Evolutionary conservation across 2,113 vertebrate genomes (phyloP), one percentile per base, ranked within the genome.

Genomic region (Heterochromis multidens): DNA sequence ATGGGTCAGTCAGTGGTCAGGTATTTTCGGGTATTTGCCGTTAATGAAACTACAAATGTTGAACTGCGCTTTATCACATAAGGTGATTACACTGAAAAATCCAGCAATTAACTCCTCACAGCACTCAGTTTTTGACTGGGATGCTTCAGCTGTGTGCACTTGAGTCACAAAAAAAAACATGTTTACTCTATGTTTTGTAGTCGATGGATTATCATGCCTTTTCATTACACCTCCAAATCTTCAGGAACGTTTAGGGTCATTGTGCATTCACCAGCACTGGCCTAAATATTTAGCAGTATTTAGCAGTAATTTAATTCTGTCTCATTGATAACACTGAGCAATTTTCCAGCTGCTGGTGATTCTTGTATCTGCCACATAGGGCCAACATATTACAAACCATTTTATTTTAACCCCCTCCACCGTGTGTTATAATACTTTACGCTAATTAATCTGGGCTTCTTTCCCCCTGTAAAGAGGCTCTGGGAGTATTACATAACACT

Each of bases 401-500:
- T 85, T 83, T 0, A 78, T 67, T 83, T 79, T 29, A 83, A 80
- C 82, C 77, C 82, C 74, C n/a, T 67, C 84, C 5, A 67, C 49
- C 3, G 11, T 21, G 83, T 43, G 60, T 43, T 7, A 5, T 11
- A 14, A 62, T 80, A 61, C 78, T 74, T 87, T 17, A 56, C 77
- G 0, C 43, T 65, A 76, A 83, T 83, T 77, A 46, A 88, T 29
- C 62, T 33, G 14, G 63, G 77, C 67, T 60, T 62, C 63, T 80
- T 79, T 88, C 19, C 9, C 78, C 70, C 60, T 7, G 76, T 58
- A 31, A 78, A 80, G 87, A 81, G 56, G 80, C 84, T 84, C 54
- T 27, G 86, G 76, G 81, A 59, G 5, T 35, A 14, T 91, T 93
- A 72, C 72, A 49, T 88, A 91, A 93, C 63, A 14, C 52, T 35